Conservation (phyloP, 2,888 invertebrate species). For the Pammene fasciana region DNA sequence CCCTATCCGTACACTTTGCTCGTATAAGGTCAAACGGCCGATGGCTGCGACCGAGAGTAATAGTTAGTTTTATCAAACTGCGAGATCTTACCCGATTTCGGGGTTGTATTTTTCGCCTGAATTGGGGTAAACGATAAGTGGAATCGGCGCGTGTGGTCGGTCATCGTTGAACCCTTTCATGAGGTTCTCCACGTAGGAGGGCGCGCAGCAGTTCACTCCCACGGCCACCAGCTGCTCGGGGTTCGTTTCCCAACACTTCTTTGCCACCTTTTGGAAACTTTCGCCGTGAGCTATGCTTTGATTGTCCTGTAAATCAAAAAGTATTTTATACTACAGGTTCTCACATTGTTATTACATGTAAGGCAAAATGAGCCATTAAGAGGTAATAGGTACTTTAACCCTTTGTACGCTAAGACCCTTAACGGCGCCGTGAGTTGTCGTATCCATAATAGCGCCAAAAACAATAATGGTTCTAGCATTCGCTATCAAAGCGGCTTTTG, state of each 20-base stretch:
- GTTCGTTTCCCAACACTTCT: conserved; percentile 88
- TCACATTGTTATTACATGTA: not conserved
- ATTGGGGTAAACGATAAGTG: conserved; percentile 95
- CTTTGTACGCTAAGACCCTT: no score
- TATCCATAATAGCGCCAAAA: no score
- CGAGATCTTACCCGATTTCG: conserved; percentile 84
- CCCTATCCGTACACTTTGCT: conserved; percentile 27
- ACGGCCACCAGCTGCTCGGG: conserved; percentile 89
- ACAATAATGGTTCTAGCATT: no score
- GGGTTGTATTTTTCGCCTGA: conserved; percentile 93
- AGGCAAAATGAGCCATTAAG: not conserved
- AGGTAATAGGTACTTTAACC: no score
- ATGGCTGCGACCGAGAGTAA: conserved; percentile 35
- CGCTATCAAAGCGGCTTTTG: no score
- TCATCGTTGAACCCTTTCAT: conserved; percentile 78
- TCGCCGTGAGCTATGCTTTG: conserved; percentile 91
- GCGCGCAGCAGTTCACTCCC: conserved; percentile 93
- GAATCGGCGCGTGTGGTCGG: conserved; percentile 82
- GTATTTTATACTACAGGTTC: not conserved
- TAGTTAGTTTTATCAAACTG: conserved; percentile 46
- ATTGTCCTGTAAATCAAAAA: conserved; percentile 65
- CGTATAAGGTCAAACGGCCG: conserved; percentile 35
- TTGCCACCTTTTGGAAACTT: conserved; percentile 88
- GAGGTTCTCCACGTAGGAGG: conserved; percentile 71
- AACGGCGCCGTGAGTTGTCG: no score